These are phyloP conservation scores for Lineus longissimus DNA, from an alignment of 1,140 invertebrate genomes.

Conservation along the genomic window DNA sequence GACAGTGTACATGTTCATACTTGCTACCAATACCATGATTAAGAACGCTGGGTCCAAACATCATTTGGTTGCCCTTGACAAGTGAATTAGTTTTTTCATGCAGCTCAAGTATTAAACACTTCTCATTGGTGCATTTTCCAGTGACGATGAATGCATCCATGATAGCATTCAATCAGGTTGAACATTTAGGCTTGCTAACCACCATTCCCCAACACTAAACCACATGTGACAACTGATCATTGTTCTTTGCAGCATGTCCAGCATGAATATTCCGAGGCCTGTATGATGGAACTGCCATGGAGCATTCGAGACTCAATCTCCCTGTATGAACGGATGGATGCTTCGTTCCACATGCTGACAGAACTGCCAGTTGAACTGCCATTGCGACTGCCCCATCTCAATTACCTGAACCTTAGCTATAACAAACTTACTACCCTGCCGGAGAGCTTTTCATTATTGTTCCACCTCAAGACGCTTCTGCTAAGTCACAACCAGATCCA, in stretches of 20 bases:
- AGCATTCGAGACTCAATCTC: conserved; percentile 40
- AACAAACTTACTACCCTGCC: conserved; percentile 45
- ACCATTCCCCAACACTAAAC: too few species aligned
- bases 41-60: too few species aligned
- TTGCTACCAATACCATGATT: too few species aligned
- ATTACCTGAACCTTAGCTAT: conserved; percentile 47
- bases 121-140: too few species aligned
- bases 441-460: conserved; percentile 48
- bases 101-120: too few species aligned
- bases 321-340: conserved; percentile 44
- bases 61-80: too few species aligned
- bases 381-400: conserved; percentile 48
- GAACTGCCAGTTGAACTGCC: conserved; percentile 48
- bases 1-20: too few species aligned
- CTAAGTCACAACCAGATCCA: conserved; percentile 41
- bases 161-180: too few species aligned
- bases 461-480: conserved; percentile 45
- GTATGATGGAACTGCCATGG: conserved; percentile 42
- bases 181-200: too few species aligned
- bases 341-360: conserved; percentile 42
- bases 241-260: conserved; percentile 40
- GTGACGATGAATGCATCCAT: too few species aligned
- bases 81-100: too few species aligned
- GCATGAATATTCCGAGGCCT: conserved; percentile 30
- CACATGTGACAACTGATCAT: background rate